Conservation (phyloP, 2,888 invertebrate genomes). For the Nezara viridula region DNA sequence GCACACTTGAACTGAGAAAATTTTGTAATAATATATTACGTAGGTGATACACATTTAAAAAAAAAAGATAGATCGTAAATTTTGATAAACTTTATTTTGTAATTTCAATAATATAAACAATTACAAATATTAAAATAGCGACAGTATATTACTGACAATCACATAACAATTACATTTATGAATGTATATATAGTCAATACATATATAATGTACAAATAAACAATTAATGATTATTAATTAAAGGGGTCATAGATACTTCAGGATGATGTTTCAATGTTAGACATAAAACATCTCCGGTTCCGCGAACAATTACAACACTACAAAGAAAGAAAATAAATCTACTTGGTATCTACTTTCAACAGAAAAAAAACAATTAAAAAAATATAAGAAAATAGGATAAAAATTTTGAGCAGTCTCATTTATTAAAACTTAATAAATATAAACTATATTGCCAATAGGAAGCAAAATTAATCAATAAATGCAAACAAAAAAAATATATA, state of each 20-base stretch:
- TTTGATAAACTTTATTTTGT: slow-evolving; percentile 26
- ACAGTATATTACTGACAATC: slow-evolving; percentile 40
- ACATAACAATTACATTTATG: slow-evolving; percentile 22
- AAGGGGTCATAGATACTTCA: background rate
- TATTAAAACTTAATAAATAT: slow-evolving; percentile 2
- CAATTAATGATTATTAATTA: background rate
- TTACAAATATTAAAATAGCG: slow-evolving; percentile 47
- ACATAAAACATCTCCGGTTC: background rate
- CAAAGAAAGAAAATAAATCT: background rate
- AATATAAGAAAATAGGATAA: slow-evolving; percentile 19
- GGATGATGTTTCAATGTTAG: background rate
- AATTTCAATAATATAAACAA: slow-evolving; percentile 27
- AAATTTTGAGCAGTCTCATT: slow-evolving; percentile 40
- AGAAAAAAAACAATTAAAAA: background rate
- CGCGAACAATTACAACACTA: background rate
- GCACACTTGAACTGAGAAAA: too few relatives aligned
- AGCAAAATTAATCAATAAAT: slow-evolving; percentile 21
- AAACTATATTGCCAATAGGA: background rate
- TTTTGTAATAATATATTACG: too few relatives aligned
- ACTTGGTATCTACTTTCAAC: background rate
- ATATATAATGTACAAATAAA: background rate
- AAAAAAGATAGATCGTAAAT: too few relatives aligned
- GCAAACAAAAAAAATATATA: slow-evolving; percentile 21
- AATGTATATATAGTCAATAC: background rate
- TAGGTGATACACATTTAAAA: too few relatives aligned